A percentile compares a stretch with the other conserved stretches of the same genome.
Evolutionary conservation across 2,113 vertebrate genomes (phyloP).

Genomic region (Larimichthys crocea): DNA sequence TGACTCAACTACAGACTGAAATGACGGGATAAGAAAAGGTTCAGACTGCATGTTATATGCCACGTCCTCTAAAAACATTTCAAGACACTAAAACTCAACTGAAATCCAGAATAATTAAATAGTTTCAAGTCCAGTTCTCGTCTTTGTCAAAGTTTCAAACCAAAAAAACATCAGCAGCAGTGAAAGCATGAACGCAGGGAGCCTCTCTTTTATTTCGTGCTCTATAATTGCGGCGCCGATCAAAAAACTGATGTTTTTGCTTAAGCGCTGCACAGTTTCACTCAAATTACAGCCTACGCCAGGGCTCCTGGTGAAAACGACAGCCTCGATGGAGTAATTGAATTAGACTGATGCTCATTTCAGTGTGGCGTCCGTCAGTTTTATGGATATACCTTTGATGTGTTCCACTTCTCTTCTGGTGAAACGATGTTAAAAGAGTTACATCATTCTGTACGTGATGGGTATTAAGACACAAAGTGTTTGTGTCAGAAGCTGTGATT

Average conservation of each 20-base stretch:
- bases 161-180: neutral
- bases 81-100: neutral
- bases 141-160: neutral
- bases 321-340: conserved; percentile 21
- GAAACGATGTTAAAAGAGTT: neutral
- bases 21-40: neutral
- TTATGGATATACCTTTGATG: neutral
- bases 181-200: conserved; percentile 7
- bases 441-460: neutral
- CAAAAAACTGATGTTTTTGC: conserved; percentile 35
- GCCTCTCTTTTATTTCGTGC: conserved; percentile 15
- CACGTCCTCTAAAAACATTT: neutral
- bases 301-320: neutral
- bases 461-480: neutral
- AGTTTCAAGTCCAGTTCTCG: neutral
- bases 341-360: conserved; percentile 13
- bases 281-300: conserved; percentile 30
- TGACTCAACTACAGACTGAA: neutral
- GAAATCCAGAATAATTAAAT: neutral
- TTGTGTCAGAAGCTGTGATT: conserved; percentile 26
- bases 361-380: neutral
- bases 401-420: neutral
- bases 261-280: conserved; percentile 14
- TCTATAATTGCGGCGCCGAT: conserved; percentile 39
- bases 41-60: neutral